phyloP scores from a whole-genome alignment of 2,888 invertebrate species.

The Ctena decussata region DNA sequence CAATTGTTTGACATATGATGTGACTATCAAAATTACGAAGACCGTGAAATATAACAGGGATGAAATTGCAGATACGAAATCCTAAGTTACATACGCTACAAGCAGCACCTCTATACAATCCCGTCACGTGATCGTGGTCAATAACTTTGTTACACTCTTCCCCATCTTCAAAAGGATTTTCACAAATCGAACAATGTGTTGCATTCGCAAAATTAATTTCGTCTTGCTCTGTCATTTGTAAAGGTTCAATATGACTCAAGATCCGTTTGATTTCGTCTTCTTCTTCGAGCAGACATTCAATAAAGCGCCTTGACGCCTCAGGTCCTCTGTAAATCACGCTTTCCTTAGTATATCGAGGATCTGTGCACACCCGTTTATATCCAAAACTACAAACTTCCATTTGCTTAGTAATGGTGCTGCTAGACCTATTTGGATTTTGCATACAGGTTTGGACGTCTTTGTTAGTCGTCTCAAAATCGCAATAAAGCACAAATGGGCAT shows the following conservation, averaged over 20 bases:
- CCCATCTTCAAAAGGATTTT: slow-evolving; percentile 9
- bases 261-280: slow-evolving; percentile 39
- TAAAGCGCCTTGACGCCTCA: slow-evolving; percentile 1
- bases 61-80: slow-evolving; percentile 19
- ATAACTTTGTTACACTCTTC: slow-evolving; percentile 19
- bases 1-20: slow-evolving; percentile 24
- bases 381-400: slow-evolving; percentile 12
- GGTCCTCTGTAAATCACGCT: slow-evolving; percentile 7
- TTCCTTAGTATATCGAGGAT: slow-evolving; percentile 14
- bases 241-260: slow-evolving; percentile 13
- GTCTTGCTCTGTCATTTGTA: neutral
- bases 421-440: neutral
- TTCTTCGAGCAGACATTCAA: slow-evolving; percentile 28
- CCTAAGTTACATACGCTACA: neutral
- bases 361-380: slow-evolving; percentile 10
- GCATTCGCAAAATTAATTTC: slow-evolving; percentile 20
- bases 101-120: slow-evolving; percentile 1
- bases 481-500: slow-evolving; percentile 53
- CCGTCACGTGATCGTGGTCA: slow-evolving; percentile 27
- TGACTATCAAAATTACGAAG: slow-evolving; percentile 44
- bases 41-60: slow-evolving; percentile 53
- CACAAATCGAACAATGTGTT: slow-evolving; percentile 36
- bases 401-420: neutral
- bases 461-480: slow-evolving; percentile 53
- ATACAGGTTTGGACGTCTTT: slow-evolving; percentile 25